phyloP scores from a whole-genome alignment of 2,797 vertebrate genomes.

The Taeniopygia guttata region DNA sequence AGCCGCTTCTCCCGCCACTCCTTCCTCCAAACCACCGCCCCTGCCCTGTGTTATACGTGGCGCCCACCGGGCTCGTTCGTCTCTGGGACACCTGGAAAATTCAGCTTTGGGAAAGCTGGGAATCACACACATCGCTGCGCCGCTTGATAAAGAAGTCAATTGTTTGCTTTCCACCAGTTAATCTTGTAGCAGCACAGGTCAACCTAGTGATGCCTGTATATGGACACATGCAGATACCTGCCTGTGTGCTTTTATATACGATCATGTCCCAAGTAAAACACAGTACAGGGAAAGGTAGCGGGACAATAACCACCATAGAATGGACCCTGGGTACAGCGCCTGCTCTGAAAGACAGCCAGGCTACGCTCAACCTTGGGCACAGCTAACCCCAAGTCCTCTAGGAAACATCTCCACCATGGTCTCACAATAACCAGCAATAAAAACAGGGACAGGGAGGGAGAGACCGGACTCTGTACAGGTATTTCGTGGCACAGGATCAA shows the following conservation, averaged over 20 bases:
- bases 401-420: background rate
- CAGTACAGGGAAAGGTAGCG: background rate
- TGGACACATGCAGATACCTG: background rate
- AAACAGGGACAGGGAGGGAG: background rate
- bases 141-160: background rate
- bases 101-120: background rate
- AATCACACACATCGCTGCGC: background rate
- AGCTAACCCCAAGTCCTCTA: background rate
- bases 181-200: background rate
- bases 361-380: background rate
- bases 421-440: background rate
- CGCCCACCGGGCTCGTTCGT: background rate
- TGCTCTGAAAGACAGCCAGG: background rate
- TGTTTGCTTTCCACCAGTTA: background rate
- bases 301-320: rapidly evolving
- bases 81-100: background rate
- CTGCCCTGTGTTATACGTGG: background rate
- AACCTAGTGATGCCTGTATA: background rate
- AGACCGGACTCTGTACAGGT: background rate
- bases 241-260: rapidly evolving
- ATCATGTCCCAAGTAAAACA: background rate
- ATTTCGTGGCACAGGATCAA: background rate
- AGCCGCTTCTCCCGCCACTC: background rate
- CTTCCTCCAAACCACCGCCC: background rate
- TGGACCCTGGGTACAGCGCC: background rate